A percentile compares a stretch with the other conserved stretches of the same genome.
These are phyloP conservation scores for Danio choprae DNA, from an alignment of 2,797 vertebrate genomes.

Conservation along the genomic window DNA sequence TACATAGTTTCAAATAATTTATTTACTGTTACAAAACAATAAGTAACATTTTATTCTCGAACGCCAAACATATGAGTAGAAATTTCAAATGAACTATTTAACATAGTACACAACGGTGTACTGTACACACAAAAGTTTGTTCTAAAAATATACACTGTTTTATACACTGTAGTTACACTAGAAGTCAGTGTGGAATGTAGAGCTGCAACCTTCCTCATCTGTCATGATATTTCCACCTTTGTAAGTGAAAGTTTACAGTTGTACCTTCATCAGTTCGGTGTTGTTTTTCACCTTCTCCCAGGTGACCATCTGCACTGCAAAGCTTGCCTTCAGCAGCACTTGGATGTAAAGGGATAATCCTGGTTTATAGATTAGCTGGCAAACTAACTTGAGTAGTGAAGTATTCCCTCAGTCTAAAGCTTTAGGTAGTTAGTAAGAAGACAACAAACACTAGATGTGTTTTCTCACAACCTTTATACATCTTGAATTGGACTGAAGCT, in stretches of 20 bases:
- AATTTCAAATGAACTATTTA: not conserved
- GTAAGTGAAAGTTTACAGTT: not conserved
- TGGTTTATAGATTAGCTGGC: constrained; percentile 60
- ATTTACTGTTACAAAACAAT: not conserved
- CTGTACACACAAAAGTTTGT: not conserved
- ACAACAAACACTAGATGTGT: not conserved
- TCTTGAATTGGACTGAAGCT: not conserved
- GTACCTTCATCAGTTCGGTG: not conserved
- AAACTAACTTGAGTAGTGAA: constrained; percentile 43
- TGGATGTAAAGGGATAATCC: constrained; percentile 58
- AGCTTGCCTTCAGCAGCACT: constrained; percentile 45
- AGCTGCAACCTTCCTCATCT: not conserved
- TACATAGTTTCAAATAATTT: not conserved
- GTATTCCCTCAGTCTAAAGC: constrained; percentile 38
- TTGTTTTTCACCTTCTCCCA: constrained; percentile 38
- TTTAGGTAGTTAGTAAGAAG: constrained; percentile 32
- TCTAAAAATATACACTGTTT: not conserved
- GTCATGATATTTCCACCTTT: not conserved
- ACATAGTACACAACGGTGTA: not conserved
- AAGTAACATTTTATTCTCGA: not conserved
- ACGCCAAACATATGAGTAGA: not conserved
- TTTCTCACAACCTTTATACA: not conserved
- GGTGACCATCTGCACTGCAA: constrained; percentile 56
- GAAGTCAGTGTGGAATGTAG: not conserved
- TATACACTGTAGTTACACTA: not conserved